Evolutionary conservation across 1,140 invertebrate species (phyloP).

Genomic region (Bombus waltoni): DNA sequence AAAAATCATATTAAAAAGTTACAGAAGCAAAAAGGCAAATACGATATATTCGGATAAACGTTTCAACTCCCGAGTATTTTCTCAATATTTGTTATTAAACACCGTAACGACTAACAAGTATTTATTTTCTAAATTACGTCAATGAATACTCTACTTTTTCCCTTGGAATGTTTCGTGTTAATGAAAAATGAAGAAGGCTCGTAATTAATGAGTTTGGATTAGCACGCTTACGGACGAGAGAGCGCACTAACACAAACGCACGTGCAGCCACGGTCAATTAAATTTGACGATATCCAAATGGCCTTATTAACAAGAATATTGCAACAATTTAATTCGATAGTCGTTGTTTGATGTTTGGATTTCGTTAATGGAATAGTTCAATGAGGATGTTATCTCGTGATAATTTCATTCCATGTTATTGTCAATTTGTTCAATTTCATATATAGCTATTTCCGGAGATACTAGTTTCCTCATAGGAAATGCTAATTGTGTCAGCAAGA

Average conservation of each 20-base stretch:
- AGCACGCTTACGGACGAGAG: too few species aligned
- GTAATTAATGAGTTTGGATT: not conserved
- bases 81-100: not conserved
- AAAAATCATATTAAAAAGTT: too few species aligned
- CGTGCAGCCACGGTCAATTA: too few species aligned
- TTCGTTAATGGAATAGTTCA: not conserved
- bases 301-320: slow-evolving; percentile 1
- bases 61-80: too few species aligned
- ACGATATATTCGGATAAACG: too few species aligned
- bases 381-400: not conserved
- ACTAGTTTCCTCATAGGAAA: not conserved
- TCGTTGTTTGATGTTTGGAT: not conserved
- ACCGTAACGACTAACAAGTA: not conserved
- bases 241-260: too few species aligned
- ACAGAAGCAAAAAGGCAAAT: too few species aligned
- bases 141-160: not conserved
- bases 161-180: not conserved
- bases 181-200: not conserved
- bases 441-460: too few species aligned
- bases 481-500: not conserved
- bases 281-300: too few species aligned
- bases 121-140: not conserved
- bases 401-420: not conserved
- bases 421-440: not conserved
- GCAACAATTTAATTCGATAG: not conserved